These are phyloP conservation scores for Euborellia annulipes DNA, from an alignment of 1,140 invertebrate genomes.

Conservation along the genomic window DNA sequence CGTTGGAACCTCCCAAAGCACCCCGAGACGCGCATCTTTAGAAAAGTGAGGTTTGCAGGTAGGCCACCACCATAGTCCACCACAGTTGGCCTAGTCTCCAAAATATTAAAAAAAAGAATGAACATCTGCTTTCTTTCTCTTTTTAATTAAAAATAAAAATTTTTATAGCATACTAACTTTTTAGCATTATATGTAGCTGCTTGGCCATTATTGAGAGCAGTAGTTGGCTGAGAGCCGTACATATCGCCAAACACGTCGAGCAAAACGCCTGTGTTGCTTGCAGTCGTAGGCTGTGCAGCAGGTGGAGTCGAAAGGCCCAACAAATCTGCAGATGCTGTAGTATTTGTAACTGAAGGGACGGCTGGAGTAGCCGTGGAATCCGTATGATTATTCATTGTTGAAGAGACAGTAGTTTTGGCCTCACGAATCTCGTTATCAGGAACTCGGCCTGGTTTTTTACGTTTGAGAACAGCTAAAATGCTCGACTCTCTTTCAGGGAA, in stretches of 20 bases:
- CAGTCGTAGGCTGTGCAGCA: slow-evolving; percentile 36
- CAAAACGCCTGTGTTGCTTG: slow-evolving; percentile 51
- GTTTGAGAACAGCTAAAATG: slow-evolving; percentile 92
- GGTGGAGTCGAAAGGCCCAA: slow-evolving; percentile 70
- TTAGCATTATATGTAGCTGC: slow-evolving; percentile 63
- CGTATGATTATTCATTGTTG: slow-evolving; percentile 38
- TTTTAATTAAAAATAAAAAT: slow-evolving; percentile 8
- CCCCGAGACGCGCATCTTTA: too few species aligned
- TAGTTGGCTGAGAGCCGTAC: slow-evolving; percentile 47
- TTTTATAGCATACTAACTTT: slow-evolving; percentile 36
- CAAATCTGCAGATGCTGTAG: slow-evolving; percentile 51
- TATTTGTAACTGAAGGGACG: neutral
- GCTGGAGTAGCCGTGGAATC: slow-evolving; percentile 19
- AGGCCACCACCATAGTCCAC: too few species aligned
- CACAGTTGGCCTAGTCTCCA: too few species aligned
- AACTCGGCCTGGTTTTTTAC: slow-evolving; percentile 87
- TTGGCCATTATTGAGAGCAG: slow-evolving; percentile 20
- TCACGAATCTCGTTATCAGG: slow-evolving; percentile 69
- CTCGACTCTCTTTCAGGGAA: slow-evolving; percentile 98
- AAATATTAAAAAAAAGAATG: too few species aligned
- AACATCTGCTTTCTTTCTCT: slow-evolving; percentile 9
- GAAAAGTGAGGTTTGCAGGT: too few species aligned
- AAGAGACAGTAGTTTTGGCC: slow-evolving; percentile 57
- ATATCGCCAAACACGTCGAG: slow-evolving; percentile 85
- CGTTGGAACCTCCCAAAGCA: too few species aligned